Conservation (phyloP, 2,797 vertebrate species). For the Coracias cyanogaster region DNA sequence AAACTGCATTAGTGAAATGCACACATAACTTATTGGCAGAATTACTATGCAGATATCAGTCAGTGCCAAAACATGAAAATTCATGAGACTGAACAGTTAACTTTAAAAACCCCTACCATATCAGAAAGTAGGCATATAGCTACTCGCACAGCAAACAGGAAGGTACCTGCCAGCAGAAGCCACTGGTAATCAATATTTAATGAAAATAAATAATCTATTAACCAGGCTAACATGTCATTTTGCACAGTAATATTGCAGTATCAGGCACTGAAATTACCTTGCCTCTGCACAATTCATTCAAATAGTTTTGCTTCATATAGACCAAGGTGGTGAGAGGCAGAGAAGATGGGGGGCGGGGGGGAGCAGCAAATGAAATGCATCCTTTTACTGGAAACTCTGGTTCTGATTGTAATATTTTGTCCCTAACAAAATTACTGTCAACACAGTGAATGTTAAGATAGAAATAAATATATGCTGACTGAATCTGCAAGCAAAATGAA, state of each 20-base stretch:
- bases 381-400: constrained; percentile 3
- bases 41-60: constrained; percentile 30
- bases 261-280: neutral
- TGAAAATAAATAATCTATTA: constrained; percentile 51
- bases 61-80: constrained; percentile 37
- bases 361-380: neutral
- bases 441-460: neutral
- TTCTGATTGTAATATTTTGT: constrained; percentile 23
- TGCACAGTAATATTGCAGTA: neutral
- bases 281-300: neutral
- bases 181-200: constrained; percentile 43
- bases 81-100: neutral
- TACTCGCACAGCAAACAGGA: neutral
- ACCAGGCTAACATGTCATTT: neutral
- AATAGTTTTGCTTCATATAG: neutral
- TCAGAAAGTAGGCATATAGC: neutral
- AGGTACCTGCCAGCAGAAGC: neutral
- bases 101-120: neutral
- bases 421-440: constrained; percentile 40
- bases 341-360: neutral
- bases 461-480: neutral
- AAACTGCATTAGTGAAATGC: neutral
- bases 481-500: neutral
- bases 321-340: neutral
- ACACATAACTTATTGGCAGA: neutral